Evolutionary conservation across 2,888 invertebrate species (phyloP).

Genomic region (Ditula angustiorana): DNA sequence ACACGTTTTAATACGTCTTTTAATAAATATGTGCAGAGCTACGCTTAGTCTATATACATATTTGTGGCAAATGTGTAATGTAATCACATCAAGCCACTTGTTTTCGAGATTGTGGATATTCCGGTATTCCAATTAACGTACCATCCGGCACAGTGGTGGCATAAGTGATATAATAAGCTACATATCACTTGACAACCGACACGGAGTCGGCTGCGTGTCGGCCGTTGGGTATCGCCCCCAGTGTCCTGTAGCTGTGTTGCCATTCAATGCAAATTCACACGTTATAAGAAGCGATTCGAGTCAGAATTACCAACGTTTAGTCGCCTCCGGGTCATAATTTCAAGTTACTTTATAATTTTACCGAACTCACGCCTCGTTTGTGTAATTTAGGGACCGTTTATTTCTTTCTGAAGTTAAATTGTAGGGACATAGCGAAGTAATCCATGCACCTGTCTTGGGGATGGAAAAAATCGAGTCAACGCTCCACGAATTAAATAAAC

Average conservation of each 20-base stretch:
- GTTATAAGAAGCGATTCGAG: conserved; percentile 79
- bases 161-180: conserved; percentile 31
- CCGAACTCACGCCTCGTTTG: conserved; percentile 58
- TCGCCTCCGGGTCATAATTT: conserved; percentile 82
- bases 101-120: conserved; percentile 28
- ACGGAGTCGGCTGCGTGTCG: conserved; percentile 59
- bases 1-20: not conserved
- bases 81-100: conserved; percentile 22
- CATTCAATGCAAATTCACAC: conserved; percentile 84
- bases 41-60: not conserved
- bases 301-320: conserved; percentile 83
- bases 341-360: conserved; percentile 70
- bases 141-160: conserved; percentile 47
- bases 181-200: conserved; percentile 31
- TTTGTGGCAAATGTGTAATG: conserved; percentile 11
- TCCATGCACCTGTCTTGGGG: conserved; percentile 32
- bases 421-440: conserved; percentile 35
- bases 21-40: not conserved
- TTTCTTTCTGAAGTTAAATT: conserved; percentile 31
- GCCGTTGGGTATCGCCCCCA: conserved; percentile 63
- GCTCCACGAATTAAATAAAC: conserved; percentile 21
- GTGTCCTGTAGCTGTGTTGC: conserved; percentile 64
- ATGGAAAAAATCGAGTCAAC: conserved; percentile 33
- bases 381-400: conserved; percentile 45
- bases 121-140: conserved; percentile 41